Percentiles rank a stretch among this genome's conserved stretches.
These are phyloP conservation scores for Grallaria varia DNA, from an alignment of 2,113 vertebrate species.

Conservation along the genomic window DNA sequence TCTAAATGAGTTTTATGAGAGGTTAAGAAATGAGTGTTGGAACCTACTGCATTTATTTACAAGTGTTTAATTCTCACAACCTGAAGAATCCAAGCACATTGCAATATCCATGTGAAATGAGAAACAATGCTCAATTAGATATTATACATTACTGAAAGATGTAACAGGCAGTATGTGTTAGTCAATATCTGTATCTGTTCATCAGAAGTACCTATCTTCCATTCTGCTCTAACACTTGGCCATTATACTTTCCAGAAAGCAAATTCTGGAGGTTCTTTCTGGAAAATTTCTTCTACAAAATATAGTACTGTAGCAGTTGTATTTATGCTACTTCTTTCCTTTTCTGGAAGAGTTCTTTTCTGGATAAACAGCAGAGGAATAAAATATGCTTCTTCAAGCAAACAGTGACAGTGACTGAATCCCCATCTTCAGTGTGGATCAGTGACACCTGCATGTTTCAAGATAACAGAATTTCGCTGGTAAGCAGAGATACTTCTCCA, in stretches of 20 bases:
- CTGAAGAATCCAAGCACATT: neutral
- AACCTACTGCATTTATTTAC: conserved; percentile 1
- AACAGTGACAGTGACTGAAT: too few species aligned
- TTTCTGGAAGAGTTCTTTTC: neutral
- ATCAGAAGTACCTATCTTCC: neutral
- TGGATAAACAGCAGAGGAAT: neutral
- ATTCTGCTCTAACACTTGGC: neutral
- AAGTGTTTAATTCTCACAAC: neutral
- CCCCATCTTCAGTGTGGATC: too few species aligned
- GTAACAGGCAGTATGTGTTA: neutral
- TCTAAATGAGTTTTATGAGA: conserved; percentile 3
- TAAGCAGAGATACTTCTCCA: too few species aligned
- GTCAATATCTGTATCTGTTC: neutral
- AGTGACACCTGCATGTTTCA: too few species aligned
- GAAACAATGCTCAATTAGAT: neutral
- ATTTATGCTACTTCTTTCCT: neutral
- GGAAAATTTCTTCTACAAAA: neutral
- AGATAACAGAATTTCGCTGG: too few species aligned
- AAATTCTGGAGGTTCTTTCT: neutral
- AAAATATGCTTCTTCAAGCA: neutral
- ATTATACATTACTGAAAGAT: neutral
- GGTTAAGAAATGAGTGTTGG: neutral
- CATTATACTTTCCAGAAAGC: neutral
- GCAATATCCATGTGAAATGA: neutral
- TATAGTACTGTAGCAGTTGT: neutral